Evolutionary conservation across 2,888 invertebrate genomes (phyloP), one percentile per base, ranked within the genome.

Genomic region (Troides helena): DNA sequence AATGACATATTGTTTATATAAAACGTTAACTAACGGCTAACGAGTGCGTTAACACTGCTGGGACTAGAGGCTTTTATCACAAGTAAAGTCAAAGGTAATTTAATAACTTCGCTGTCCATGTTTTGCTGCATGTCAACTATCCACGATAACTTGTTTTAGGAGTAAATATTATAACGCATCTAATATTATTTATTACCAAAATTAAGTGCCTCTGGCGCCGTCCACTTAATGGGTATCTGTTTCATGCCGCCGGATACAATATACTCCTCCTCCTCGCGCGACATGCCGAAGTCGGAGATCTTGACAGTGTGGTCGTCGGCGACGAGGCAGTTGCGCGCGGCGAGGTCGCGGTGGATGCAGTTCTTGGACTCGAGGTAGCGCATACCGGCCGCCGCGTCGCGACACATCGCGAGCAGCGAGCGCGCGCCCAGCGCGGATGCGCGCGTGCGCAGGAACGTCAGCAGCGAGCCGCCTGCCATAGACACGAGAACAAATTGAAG

Each of bases 251-350:
- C 98, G 4, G 98, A 98, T 59, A 99, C 99, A 72, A 97, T 98
- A 80, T 99, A 99, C 85, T 98, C 98, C 85, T 98, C 98, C 84
- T 99, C 99, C 86, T 99, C 98, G 43, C 99, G 92, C 0, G 98
- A 99, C 99, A 99, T 99, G 74, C 99, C 99, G 92, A 99, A 99
- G 91, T 99, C 99, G 0, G 99, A 98, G 81, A 99, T 99, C 93
- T 99, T 99, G 6, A 99, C 98, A 68, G 95, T 95, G 78, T 97
- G 96, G 77, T 97, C 96, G 80, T 96, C 95, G 86, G 96, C 96
- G 56, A 98, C 96, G 76, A 98, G 94, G 87, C 99, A 99, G 93
- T 99, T 99, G 78, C 99, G 94, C 0, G 99, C 99, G 0, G 99
- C 99, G 76, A 99, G 93, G 93, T 99, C 99, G 72, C 99, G 94